phyloP scores from a whole-genome alignment of 2,888 invertebrate genomes.

The Plemyria rubiginata region DNA sequence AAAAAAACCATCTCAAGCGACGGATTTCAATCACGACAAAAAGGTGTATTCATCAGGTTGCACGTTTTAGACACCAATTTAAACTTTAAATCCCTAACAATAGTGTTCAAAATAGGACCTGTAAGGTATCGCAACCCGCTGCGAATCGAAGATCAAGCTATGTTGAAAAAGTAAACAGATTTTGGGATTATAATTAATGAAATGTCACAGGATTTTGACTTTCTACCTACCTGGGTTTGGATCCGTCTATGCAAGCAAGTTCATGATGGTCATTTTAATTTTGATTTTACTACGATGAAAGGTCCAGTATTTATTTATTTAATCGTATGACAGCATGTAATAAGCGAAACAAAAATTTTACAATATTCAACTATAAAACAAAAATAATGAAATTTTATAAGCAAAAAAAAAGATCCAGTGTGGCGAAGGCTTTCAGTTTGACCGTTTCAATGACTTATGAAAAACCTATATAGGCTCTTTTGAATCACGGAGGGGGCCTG shows the following conservation, averaged over 20 bases:
- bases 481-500: no score
- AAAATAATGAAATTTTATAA: no score
- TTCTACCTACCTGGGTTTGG: slow-evolving; percentile 54
- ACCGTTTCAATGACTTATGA: neutral
- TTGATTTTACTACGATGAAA: neutral
- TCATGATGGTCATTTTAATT: neutral
- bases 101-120: slow-evolving; percentile 36
- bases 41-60: slow-evolving; percentile 33
- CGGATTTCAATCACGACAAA: slow-evolving; percentile 60
- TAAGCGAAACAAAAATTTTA: no score
- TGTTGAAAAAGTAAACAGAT: slow-evolving; percentile 60
- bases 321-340: no score
- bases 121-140: slow-evolving; percentile 59
- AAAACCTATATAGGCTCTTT: no score
- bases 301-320: no score
- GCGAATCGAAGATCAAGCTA: slow-evolving; percentile 64
- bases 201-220: slow-evolving; percentile 64
- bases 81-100: neutral
- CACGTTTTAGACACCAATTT: slow-evolving; percentile 32
- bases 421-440: neutral
- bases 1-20: slow-evolving; percentile 59
- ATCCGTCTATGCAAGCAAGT: slow-evolving; percentile 1
- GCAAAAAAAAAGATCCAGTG: neutral
- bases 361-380: no score
- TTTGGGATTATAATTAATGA: slow-evolving; percentile 75